phyloP scores from a whole-genome alignment of 1,140 invertebrate species.

The Cherax quadricarinatus region DNA sequence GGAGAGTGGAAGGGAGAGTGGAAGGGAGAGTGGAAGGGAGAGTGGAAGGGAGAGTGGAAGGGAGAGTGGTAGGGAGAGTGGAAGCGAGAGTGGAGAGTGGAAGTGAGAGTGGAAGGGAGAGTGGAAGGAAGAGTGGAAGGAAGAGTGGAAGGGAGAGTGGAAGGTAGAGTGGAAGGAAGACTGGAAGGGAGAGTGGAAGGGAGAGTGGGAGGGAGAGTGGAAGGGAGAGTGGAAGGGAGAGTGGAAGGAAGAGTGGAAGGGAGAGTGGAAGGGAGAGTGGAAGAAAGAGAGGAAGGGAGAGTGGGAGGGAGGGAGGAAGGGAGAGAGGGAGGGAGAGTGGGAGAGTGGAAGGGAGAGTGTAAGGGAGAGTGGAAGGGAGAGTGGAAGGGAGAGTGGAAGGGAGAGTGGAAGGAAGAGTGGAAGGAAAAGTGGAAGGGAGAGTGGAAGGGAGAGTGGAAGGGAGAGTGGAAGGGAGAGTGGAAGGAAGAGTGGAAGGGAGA shows the following conservation, averaged over 20 bases:
- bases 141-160: no score
- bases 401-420: background rate
- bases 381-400: background rate
- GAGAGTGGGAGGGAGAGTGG: no score
- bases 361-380: conserved; percentile 4
- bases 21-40: background rate
- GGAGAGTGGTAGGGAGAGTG: background rate
- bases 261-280: no score
- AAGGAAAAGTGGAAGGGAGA: no score
- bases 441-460: background rate
- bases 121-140: no score
- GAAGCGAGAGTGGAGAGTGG: background rate
- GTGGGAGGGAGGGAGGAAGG: no score
- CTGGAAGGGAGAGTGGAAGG: no score
- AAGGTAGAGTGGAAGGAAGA: no score
- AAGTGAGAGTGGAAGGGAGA: background rate
- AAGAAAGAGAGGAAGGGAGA: background rate
- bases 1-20: background rate
- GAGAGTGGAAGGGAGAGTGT: background rate
- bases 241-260: no score
- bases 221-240: no score
- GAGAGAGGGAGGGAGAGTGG: background rate
- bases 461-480: background rate
- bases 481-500: no score
- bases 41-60: background rate